Evolutionary conservation across 2,888 invertebrate species (phyloP).

Genomic region (Tridacna gigas): DNA sequence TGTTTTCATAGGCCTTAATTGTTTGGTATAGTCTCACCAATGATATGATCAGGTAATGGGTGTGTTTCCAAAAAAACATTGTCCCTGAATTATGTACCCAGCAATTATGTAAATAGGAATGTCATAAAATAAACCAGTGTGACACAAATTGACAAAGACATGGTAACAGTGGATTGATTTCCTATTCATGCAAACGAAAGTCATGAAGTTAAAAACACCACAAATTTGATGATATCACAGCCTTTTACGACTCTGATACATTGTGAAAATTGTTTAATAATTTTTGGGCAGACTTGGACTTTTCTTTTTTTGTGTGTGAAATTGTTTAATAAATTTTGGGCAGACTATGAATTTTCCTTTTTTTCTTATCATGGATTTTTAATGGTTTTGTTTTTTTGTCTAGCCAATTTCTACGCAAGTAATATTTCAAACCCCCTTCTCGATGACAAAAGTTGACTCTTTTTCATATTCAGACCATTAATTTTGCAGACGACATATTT

Average conservation of each 20-base stretch:
- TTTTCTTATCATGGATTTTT: too few relatives aligned
- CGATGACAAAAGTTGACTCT: too few relatives aligned
- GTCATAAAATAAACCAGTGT: conserved; percentile 46
- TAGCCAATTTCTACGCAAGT: too few relatives aligned
- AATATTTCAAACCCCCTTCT: too few relatives aligned
- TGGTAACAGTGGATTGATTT: conserved; percentile 14
- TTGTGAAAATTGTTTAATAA: conserved; percentile 17
- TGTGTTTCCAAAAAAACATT: background rate
- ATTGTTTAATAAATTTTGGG: too few relatives aligned
- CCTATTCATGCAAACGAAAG: conserved; percentile 1
- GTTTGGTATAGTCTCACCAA: background rate
- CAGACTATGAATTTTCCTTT: too few relatives aligned
- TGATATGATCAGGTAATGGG: background rate
- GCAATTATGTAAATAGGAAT: conserved; percentile 54
- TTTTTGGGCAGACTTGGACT: background rate
- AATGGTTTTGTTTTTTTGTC: too few relatives aligned
- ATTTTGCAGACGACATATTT: too few relatives aligned
- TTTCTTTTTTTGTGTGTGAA: too few relatives aligned
- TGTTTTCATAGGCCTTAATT: background rate
- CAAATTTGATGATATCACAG: conserved; percentile 13
- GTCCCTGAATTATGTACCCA: conserved; percentile 30
- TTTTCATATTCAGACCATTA: too few relatives aligned
- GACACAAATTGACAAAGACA: conserved; percentile 26
- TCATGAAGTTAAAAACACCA: background rate
- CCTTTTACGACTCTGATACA: conserved; percentile 2